Conservation (phyloP, 2,113 vertebrate genomes). For the Serinus canaria region DNA sequence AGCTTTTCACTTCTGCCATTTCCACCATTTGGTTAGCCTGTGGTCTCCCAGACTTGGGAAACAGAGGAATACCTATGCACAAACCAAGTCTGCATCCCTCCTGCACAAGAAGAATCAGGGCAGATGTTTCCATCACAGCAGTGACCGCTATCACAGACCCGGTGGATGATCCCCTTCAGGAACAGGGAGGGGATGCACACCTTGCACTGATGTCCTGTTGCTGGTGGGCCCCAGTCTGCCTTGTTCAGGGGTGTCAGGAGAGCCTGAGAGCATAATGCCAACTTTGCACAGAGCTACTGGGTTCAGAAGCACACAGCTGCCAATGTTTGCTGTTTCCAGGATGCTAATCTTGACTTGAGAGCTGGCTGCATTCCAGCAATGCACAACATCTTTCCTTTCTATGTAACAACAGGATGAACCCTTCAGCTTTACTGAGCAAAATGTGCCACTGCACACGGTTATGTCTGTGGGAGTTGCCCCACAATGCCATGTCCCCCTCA, state of each 20-base stretch:
- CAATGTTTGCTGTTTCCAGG: neutral
- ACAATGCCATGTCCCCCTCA: neutral
- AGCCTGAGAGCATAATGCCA: neutral
- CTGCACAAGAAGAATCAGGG: neutral
- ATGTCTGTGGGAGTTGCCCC: accelerated
- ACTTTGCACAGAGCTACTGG: neutral
- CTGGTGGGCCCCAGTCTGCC: neutral
- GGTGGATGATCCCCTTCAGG: neutral
- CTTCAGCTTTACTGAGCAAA: neutral
- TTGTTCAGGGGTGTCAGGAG: neutral
- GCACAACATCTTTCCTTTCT: neutral
- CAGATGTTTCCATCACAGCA: neutral
- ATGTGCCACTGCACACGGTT: neutral
- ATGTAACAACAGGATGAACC: neutral
- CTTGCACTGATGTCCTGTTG: accelerated
- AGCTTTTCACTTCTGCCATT: neutral
- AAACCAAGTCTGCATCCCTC: neutral
- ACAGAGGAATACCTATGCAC: accelerated
- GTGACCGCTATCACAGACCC: neutral
- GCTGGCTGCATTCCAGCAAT: neutral
- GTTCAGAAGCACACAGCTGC: neutral
- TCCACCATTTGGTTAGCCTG: neutral
- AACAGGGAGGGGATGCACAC: accelerated
- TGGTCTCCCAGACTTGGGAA: neutral
- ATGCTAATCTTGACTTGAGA: neutral